Evolutionary conservation across 2,113 vertebrate genomes (phyloP).

Genomic region (Pionites leucogaster): DNA sequence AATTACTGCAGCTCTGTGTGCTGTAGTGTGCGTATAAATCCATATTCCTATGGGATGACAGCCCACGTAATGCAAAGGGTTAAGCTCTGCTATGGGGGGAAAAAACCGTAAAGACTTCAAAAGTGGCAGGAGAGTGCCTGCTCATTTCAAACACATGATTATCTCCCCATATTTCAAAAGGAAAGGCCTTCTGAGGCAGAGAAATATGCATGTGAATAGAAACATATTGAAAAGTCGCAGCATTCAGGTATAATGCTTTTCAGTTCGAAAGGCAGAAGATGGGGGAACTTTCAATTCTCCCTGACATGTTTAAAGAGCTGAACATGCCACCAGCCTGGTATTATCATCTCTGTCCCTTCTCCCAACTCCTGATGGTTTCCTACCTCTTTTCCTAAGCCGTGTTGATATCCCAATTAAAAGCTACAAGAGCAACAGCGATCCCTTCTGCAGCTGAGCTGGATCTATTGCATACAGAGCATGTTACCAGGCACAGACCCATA

Average conservation of each 20-base stretch:
- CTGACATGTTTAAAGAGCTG: background rate
- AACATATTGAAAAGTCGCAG: slow-evolving; percentile 25
- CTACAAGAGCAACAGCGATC: background rate
- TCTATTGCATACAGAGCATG: background rate
- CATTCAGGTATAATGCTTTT: slow-evolving; percentile 67
- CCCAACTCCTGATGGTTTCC: background rate
- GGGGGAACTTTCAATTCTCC: background rate
- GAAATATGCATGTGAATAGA: slow-evolving; percentile 71
- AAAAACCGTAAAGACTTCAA: slow-evolving; percentile 24
- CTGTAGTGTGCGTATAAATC: background rate
- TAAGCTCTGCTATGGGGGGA: slow-evolving; percentile 38
- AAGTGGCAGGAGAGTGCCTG: slow-evolving; percentile 64
- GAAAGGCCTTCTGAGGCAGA: slow-evolving; percentile 59
- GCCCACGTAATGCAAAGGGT: slow-evolving; percentile 42
- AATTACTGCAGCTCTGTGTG: background rate
- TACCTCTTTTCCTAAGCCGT: background rate
- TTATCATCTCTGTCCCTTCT: background rate
- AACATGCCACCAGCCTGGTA: background rate
- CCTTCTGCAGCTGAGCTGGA: background rate
- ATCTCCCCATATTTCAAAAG: slow-evolving; percentile 67
- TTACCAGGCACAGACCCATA: background rate
- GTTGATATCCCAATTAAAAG: background rate
- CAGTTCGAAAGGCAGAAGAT: background rate
- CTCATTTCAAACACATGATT: slow-evolving; percentile 72
- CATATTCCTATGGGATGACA: background rate